Percentiles rank a stretch among this genome's conserved stretches.
phyloP scores from a whole-genome alignment of 1,140 invertebrate species.

The Mycetomoellerius zeteki region DNA sequence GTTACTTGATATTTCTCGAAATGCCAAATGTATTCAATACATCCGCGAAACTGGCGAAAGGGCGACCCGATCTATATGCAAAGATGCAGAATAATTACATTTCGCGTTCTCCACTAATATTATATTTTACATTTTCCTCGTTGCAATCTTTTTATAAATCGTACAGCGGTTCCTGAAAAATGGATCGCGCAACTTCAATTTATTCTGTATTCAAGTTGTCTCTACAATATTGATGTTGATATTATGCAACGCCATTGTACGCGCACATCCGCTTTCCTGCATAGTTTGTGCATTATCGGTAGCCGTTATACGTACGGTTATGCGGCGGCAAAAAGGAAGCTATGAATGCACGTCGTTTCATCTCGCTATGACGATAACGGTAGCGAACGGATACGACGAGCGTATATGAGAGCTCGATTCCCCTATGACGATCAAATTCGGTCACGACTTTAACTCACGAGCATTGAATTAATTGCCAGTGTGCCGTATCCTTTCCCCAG shows the following conservation, averaged over 20 bases:
- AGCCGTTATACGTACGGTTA: not conserved
- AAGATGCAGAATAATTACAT: conserved; percentile 22
- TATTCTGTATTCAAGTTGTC: conserved; percentile 45
- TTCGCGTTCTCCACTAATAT: not conserved
- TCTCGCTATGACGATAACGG: conserved; percentile 3
- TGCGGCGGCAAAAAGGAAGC: conserved; percentile 3
- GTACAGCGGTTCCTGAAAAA: conserved; percentile 8
- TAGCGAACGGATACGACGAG: not conserved
- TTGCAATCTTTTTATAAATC: conserved; percentile 42
- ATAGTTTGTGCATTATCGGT: conserved; percentile 47
- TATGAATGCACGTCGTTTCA: conserved; percentile 8
- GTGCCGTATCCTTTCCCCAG: conserved; percentile 3
- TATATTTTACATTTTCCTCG: not conserved
- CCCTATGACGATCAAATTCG: conserved; percentile 28
- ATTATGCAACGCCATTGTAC: conserved; percentile 37
- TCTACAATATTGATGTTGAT: conserved; percentile 42
- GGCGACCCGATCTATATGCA: not conserved
- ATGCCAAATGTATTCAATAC: not conserved
- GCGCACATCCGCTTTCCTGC: conserved; percentile 24
- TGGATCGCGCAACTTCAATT: conserved; percentile 43
- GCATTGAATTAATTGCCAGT: conserved; percentile 47
- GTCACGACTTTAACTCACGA: conserved; percentile 30
- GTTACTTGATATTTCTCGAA: conserved; percentile 20
- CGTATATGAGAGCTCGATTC: not conserved
- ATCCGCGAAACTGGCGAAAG: not conserved